Conservation (phyloP, 2,888 invertebrate species). For the Eilema depressum region DNA sequence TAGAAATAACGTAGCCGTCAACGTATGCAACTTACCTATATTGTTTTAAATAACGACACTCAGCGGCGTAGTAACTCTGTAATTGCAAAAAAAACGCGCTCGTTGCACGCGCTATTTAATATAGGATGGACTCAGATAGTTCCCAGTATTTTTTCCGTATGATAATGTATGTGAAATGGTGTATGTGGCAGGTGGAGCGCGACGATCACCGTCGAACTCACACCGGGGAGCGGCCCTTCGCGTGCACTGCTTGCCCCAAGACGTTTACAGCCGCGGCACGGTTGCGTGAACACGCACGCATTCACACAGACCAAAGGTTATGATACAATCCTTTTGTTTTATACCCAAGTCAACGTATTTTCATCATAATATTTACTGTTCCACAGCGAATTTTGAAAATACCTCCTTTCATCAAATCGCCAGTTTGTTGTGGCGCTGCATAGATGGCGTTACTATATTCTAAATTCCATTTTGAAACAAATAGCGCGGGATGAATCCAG, state of each 20-base stretch:
- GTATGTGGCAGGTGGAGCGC: constrained; percentile 80
- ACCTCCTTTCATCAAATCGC: background rate
- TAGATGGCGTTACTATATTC: constrained; percentile 35
- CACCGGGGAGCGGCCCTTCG: constrained; percentile 84
- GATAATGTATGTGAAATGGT: constrained; percentile 62
- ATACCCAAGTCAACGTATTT: constrained; percentile 24
- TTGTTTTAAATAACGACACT: constrained; percentile 4
- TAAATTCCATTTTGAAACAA: background rate
- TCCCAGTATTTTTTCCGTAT: constrained; percentile 60
- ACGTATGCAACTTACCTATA: constrained; percentile 13
- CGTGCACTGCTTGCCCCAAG: constrained; percentile 82
- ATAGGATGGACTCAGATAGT: constrained; percentile 53
- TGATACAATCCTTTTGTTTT: constrained; percentile 49
- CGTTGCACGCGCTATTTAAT: constrained; percentile 52
- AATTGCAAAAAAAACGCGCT: constrained; percentile 52
- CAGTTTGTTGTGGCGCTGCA: background rate
- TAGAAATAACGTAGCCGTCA: background rate
- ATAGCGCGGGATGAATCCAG: background rate
- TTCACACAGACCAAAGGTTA: constrained; percentile 84
- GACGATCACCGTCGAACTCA: constrained; percentile 85
- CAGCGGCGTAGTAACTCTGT: constrained; percentile 13
- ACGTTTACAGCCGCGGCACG: constrained; percentile 85
- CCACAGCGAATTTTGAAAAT: constrained; percentile 13
- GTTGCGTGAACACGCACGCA: constrained; percentile 82
- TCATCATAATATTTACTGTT: constrained; percentile 20